Conservation (phyloP, 2,888 invertebrate species). For the Rugalucina vietnamica region DNA sequence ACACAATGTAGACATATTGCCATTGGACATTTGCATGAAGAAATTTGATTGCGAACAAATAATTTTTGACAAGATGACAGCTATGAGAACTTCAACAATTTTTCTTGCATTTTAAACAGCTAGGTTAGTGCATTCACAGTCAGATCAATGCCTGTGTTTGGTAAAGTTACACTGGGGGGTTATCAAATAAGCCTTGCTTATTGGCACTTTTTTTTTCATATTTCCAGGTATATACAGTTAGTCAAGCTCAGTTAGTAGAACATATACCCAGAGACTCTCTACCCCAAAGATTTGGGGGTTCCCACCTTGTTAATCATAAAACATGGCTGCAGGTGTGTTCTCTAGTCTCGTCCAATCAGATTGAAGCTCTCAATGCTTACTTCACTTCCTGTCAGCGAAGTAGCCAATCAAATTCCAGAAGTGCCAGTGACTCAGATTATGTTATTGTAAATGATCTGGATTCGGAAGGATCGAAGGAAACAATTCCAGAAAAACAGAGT, state of each 20-base stretch:
- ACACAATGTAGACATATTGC: too few relatives aligned
- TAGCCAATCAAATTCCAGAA: slow-evolving; percentile 55
- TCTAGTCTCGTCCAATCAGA: slow-evolving; percentile 66
- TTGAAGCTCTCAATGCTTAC: slow-evolving; percentile 67
- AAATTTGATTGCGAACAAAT: too few relatives aligned
- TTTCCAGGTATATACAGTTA: slow-evolving; percentile 92
- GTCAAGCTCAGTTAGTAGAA: slow-evolving; percentile 93
- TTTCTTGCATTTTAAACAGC: too few relatives aligned
- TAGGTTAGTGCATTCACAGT: too few relatives aligned
- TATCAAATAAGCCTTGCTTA: too few relatives aligned
- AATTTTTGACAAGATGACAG: too few relatives aligned
- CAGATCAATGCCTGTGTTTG: too few relatives aligned
- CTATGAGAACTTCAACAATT: too few relatives aligned
- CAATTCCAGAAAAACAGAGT: slow-evolving; percentile 87
- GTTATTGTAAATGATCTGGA: slow-evolving; percentile 77
- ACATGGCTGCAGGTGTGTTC: slow-evolving; percentile 90
- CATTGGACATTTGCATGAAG: too few relatives aligned
- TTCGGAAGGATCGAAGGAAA: slow-evolving; percentile 79
- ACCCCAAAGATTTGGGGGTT: slow-evolving; percentile 95
- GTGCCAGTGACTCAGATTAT: slow-evolving; percentile 73
- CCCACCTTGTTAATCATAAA: slow-evolving; percentile 93
- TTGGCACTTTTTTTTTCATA: too few relatives aligned
- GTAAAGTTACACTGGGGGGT: too few relatives aligned
- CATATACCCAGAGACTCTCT: slow-evolving; percentile 96
- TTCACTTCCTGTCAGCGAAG: slow-evolving; percentile 67